Percentiles rank a stretch among this genome's conserved stretches.
Conservation (phyloP, 2,797 vertebrate genomes). For the Falco naumanni region DNA sequence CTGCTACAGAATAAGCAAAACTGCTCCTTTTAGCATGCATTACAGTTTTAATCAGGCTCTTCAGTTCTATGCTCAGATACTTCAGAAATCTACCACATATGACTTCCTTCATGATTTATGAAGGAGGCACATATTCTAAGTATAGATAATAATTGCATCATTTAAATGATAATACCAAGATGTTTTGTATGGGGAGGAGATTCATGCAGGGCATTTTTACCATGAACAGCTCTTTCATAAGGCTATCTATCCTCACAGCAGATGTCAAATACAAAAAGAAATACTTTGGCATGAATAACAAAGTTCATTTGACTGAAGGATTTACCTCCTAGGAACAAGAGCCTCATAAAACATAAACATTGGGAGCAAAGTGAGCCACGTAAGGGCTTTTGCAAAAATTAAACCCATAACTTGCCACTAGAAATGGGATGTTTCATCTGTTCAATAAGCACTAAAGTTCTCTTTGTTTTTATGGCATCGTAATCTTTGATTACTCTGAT, state of each 20-base stretch:
- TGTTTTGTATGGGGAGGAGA: conserved; percentile 35
- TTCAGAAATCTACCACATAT: conserved; percentile 52
- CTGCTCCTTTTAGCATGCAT: conserved; percentile 17
- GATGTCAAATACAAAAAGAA: conserved; percentile 59
- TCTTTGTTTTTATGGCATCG: conserved; percentile 63
- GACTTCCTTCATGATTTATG: conserved; percentile 50
- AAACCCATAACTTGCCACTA: conserved; percentile 63
- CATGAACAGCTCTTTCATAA: neutral
- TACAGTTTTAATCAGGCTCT: conserved; percentile 35
- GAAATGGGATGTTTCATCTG: conserved; percentile 64
- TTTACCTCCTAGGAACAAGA: conserved; percentile 67
- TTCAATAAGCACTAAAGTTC: conserved; percentile 67
- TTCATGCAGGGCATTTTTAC: conserved; percentile 7
- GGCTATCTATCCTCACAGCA: conserved; percentile 32
- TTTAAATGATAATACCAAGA: conserved; percentile 71
- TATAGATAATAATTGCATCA: conserved; percentile 47
- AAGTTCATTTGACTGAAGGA: conserved; percentile 65
- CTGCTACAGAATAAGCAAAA: neutral
- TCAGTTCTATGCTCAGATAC: conserved; percentile 5
- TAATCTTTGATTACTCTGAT: conserved; percentile 76
- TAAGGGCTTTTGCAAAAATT: conserved; percentile 63
- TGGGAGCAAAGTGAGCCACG: conserved; percentile 36
- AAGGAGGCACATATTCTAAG: conserved; percentile 35
- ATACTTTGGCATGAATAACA: conserved; percentile 32
- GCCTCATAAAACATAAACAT: conserved; percentile 59